Base-by-base conservation (phyloP, 2,888 invertebrate genomes). In the Caradrina clavipalpis region DNA sequence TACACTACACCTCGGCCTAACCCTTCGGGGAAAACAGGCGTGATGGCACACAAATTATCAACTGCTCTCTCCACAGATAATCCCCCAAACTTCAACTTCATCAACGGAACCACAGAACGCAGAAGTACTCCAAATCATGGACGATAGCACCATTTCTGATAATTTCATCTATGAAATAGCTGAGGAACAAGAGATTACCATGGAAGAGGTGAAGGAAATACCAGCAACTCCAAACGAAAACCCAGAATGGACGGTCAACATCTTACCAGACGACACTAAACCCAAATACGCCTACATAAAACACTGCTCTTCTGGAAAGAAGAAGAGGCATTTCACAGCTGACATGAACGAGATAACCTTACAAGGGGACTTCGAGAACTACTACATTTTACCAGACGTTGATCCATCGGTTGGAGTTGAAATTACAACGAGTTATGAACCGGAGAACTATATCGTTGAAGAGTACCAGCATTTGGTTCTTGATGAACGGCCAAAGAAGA, bases 91-190 rank as follows among this genome's bases (percentile, higher is more conserved):
- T 0, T 76, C 90, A 0, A 80, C 89, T 0, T 77, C 85, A 0
- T 71, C 84, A 0, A 69, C 84, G 0, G 74, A 82, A 50, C 60
- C 73, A 17, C 72, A 84, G 65, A 73, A 35, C 78, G 82, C 81
- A 0, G 93, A 94, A 45, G 91, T 91, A 0, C 84, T 94, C 0
- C 90, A 92, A 50, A 90, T 94, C 1, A 91, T 93, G 88, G 95
- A 95, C 0, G 94, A 94, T 6, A 82, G 82, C 0, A 86, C 87
- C 2, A 92, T 94, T 5, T 84, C 93, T 0, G 94, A 95, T 63
- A 94, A 95, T 79, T 95, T 95, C 82, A 95, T 95, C 1, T 96
- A 95, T 67, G 95, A 95, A 74, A 96, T 96, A n/a, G 96, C 95
- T 0, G 95, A 95, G 31, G 96, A 96, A 63, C 95, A 96, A 64